Evolutionary conservation across 37 sponge, comb jelly and placozoan genomes (phyloP).

Genomic region (Cladorhizidae sp.): DNA sequence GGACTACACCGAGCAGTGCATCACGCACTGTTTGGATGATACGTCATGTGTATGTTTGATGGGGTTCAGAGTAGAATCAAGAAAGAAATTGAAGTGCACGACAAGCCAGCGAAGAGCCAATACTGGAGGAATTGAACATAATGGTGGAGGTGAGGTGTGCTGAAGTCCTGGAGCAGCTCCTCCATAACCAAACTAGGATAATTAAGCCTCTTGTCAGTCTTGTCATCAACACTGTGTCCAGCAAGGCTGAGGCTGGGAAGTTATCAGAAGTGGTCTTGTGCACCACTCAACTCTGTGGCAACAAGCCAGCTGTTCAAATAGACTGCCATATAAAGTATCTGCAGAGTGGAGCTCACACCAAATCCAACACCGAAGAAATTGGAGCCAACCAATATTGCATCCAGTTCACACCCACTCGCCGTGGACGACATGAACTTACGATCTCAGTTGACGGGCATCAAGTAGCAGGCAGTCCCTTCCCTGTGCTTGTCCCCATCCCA

Average conservation of each 20-base stretch:
- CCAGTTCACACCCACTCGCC: conserved; percentile 11
- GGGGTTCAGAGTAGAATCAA: background rate
- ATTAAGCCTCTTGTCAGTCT: background rate
- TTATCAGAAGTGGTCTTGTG: background rate
- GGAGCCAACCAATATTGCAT: background rate
- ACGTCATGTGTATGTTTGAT: conserved; percentile 10
- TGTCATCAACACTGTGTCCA: background rate
- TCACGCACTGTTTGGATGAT: background rate
- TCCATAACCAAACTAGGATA: background rate
- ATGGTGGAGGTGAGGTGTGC: background rate
- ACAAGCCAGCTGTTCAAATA: background rate
- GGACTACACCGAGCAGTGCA: conserved; percentile 15
- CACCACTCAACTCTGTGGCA: background rate
- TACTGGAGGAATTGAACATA: background rate
- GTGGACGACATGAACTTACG: conserved; percentile 14
- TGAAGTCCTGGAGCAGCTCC: conserved; percentile 5
- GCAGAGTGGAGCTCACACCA: background rate
- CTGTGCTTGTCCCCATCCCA: conserved; percentile 19
- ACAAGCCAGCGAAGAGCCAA: too few species aligned
- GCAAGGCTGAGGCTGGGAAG: background rate
- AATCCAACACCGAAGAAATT: background rate
- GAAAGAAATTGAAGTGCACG: background rate
- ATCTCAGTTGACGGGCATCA: conserved; percentile 9
- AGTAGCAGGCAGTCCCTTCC: conserved; percentile 30
- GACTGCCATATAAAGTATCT: conserved; percentile 1